Evolutionary conservation across 2,113 vertebrate genomes (phyloP).

Genomic region (Rostratula benghalensis): DNA sequence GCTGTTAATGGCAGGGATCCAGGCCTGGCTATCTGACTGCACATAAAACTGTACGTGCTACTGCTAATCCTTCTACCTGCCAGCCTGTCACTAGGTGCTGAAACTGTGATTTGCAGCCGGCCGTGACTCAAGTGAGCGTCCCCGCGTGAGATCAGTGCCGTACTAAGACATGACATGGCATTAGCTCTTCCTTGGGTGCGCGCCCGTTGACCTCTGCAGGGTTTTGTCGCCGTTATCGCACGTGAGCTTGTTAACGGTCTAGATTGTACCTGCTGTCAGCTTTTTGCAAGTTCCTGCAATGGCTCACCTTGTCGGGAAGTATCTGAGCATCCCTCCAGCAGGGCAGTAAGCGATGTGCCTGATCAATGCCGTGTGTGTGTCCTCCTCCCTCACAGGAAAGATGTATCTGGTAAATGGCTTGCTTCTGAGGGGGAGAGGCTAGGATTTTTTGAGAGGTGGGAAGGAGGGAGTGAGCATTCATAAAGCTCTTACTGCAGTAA

Average conservation of each 20-base stretch:
- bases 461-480: background rate
- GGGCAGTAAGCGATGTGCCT: background rate
- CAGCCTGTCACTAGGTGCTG: background rate
- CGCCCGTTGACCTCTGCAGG: background rate
- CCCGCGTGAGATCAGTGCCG: background rate
- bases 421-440: background rate
- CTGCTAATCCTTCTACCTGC: constrained; percentile 8
- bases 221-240: rapidly evolving
- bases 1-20: background rate
- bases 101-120: constrained; percentile 5
- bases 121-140: rapidly evolving
- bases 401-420: background rate
- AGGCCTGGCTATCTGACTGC: background rate
- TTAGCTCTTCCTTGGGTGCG: background rate
- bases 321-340: background rate
- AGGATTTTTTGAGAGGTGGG: background rate
- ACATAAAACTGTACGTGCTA: background rate
- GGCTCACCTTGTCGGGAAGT: background rate
- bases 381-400: background rate
- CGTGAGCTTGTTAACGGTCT: background rate
- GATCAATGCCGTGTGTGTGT: rapidly evolving
- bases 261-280: background rate
- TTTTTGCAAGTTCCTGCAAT: background rate
- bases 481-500: background rate
- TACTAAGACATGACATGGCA: background rate